phyloP scores from a whole-genome alignment of 2,888 invertebrate species.

The Sinhomidia bicolor region DNA sequence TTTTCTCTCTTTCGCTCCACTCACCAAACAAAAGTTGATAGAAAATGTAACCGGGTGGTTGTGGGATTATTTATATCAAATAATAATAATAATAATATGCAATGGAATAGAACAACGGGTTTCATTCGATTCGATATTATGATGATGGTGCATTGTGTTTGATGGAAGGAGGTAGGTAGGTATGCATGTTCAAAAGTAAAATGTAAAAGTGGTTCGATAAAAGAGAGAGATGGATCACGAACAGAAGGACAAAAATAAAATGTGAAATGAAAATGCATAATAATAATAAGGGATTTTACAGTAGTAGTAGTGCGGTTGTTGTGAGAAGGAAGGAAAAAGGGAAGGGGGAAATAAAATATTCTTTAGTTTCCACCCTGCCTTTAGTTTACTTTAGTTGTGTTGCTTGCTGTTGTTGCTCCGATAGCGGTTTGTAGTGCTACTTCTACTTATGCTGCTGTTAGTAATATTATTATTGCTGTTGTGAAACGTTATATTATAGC shows the following conservation, averaged over 20 bases:
- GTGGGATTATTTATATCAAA: slow-evolving; percentile 26
- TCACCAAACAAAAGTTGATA: background rate
- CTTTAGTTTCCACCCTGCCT: background rate
- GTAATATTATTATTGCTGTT: too few relatives aligned
- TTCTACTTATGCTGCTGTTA: too few relatives aligned
- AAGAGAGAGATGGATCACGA: slow-evolving; percentile 33
- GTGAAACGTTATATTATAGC: too few relatives aligned
- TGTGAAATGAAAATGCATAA: background rate
- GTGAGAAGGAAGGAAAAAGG: background rate
- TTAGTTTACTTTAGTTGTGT: slow-evolving; percentile 13
- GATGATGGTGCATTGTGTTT: too few relatives aligned
- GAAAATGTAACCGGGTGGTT: slow-evolving; percentile 1
- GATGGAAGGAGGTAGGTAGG: background rate
- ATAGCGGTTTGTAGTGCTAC: too few relatives aligned
- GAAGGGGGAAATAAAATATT: slow-evolving; percentile 14
- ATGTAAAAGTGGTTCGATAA: slow-evolving; percentile 11
- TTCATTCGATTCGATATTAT: too few relatives aligned
- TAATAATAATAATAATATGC: slow-evolving; percentile 24
- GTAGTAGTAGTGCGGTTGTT: background rate
- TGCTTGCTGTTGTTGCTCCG: background rate
- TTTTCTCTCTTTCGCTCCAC: background rate
- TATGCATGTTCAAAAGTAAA: background rate
- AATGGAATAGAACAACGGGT: slow-evolving; percentile 26
- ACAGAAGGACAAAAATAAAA: slow-evolving; percentile 8
- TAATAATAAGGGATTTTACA: background rate